Evolutionary conservation across 2,113 vertebrate species (phyloP), one percentile per base, ranked within the genome.

Genomic region (Epinephelus cyanopodus): DNA sequence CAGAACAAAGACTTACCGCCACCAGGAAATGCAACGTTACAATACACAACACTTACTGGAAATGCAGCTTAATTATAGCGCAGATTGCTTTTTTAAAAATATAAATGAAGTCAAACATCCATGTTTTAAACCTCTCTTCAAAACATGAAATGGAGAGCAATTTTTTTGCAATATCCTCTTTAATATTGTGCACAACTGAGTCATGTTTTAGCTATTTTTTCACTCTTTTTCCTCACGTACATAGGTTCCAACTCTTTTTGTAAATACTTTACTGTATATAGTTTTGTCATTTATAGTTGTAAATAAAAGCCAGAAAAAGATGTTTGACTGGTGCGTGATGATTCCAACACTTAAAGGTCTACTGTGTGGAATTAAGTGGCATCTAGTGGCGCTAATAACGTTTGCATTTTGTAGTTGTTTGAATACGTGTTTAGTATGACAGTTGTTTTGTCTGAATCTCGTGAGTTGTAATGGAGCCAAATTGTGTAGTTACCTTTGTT

Each of bases 301-400:
- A 83, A 89, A 91, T 90, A 87, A 90, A 90, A 80, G 18, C 5
- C 11, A 52, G 52, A 56, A 54, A 67, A 37, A 5, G 4, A 33
- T 6, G 18, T 61, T 52, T 39, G 58, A 52, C 13, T 58, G 23
- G 29, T 48, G 6, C 15, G 15, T 74, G 42, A 37, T 63, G 12
- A 13, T 29, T 29, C 29, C 29, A 29, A 29, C 29, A 29, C 29
- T 29, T 29, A 5, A 29, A 29, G 29, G 29, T 29, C 29, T 29
- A 29, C 29, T 29, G 29, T 29, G 29, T 29, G 29, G 29, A 29
- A 29, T 29, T 5, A 5, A 29, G 29, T 29, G 29, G 29, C 29
- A 29, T 29, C 29, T 29, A 5, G 29, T 29, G 29, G 4, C 5
- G 29, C 29, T 29, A 29, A 29, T 29, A 29, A 29, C 29, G 4